Evolutionary conservation across 2,888 invertebrate species (phyloP).

Genomic region (Volucella bombylans): DNA sequence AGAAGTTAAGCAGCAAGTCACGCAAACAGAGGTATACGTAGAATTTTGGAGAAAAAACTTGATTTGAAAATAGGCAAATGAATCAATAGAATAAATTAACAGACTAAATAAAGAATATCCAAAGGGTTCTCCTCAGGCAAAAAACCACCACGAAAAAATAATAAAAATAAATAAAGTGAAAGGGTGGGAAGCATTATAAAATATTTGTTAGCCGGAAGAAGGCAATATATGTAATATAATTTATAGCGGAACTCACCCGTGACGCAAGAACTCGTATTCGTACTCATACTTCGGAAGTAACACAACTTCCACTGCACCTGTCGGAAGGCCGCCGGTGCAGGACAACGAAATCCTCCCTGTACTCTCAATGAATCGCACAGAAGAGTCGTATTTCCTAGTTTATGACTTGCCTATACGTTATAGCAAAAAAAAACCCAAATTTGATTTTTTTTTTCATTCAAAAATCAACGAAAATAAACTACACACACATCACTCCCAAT

Average conservation of each 20-base stretch:
- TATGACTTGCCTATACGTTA: neutral
- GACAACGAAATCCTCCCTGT: conserved; percentile 5
- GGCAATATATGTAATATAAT: neutral
- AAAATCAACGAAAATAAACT: neutral
- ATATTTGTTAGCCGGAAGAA: conserved; percentile 31
- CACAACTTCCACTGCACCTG: conserved; percentile 46
- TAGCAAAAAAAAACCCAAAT: neutral
- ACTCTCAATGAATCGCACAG: neutral
- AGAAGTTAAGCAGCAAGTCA: no score
- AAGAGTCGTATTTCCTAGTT: neutral
- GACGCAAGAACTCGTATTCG: conserved; percentile 18
- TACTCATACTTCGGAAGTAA: neutral
- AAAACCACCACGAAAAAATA: neutral
- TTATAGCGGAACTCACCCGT: conserved; percentile 35
- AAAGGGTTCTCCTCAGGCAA: neutral
- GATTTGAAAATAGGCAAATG: no score
- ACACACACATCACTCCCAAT: neutral
- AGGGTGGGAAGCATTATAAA: neutral
- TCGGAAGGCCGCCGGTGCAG: neutral
- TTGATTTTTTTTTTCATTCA: neutral
- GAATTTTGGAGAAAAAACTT: no score
- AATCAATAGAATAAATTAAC: no score
- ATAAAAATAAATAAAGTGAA: neutral
- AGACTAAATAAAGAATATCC: no score
- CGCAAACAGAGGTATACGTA: no score